phyloP scores from a whole-genome alignment of 2,888 invertebrate species.

The Polietes domitor region DNA sequence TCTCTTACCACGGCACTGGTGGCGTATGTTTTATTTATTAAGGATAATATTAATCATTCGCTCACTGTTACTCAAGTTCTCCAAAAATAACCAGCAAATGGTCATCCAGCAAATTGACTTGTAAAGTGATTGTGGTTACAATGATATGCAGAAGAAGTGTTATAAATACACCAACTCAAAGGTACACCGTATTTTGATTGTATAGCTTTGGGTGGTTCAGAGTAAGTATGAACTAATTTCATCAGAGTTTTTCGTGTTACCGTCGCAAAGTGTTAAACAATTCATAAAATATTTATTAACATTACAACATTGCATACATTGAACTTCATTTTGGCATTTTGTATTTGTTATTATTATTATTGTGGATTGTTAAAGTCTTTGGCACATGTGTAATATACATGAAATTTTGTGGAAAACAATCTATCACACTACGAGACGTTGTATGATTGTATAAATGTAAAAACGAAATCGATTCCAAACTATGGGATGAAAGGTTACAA shows the following conservation, averaged over 20 bases:
- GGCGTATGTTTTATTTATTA: too few species aligned
- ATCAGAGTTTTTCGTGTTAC: neutral
- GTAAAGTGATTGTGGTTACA: too few species aligned
- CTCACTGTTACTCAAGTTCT: too few species aligned
- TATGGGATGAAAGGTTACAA: neutral
- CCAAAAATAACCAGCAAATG: too few species aligned
- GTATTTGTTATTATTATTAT: slow-evolving; percentile 47
- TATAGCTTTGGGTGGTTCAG: neutral
- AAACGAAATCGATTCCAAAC: neutral
- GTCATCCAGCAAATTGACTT: too few species aligned
- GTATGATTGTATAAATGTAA: slow-evolving; percentile 33
- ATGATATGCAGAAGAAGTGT: too few species aligned
- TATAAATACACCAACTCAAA: too few species aligned
- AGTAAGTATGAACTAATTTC: neutral
- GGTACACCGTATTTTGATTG: neutral
- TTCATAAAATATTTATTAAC: neutral
- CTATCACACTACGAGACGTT: slow-evolving; percentile 66
- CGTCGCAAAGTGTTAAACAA: neutral
- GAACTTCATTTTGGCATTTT: slow-evolving; percentile 48
- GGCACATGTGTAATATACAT: slow-evolving; percentile 74
- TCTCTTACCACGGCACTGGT: too few species aligned
- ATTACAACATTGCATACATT: slow-evolving; percentile 38
- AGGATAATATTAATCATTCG: too few species aligned
- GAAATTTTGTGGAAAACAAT: slow-evolving; percentile 77
- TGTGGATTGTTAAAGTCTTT: slow-evolving; percentile 17